phyloP scores from a whole-genome alignment of 2,888 invertebrate species.

The Morpho achilles region DNA sequence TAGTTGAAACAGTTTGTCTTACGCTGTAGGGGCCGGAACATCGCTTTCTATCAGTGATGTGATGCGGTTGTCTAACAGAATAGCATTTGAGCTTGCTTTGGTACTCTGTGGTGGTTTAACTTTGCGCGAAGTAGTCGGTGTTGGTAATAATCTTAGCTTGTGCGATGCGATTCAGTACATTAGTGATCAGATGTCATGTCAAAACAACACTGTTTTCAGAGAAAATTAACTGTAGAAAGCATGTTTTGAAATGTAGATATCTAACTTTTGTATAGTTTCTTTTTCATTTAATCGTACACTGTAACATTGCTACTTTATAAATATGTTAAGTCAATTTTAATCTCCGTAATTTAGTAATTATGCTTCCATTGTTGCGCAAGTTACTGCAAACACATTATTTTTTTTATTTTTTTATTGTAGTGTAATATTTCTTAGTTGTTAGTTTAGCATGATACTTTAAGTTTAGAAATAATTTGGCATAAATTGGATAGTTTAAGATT shows the following conservation, averaged over 20 bases:
- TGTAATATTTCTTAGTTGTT: not conserved
- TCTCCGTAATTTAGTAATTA: too few species aligned
- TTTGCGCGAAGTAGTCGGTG: constrained; percentile 49
- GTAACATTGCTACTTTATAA: not conserved
- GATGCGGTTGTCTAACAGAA: constrained; percentile 46
- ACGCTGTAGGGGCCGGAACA: constrained; percentile 47
- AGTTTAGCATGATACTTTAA: constrained; percentile 8
- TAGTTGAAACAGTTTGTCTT: constrained; percentile 66
- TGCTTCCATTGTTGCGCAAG: constrained; percentile 2
- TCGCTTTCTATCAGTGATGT: constrained; percentile 29
- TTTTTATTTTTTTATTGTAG: constrained; percentile 1
- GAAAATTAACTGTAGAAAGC: constrained; percentile 20
- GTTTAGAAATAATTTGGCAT: not conserved
- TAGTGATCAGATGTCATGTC: constrained; percentile 19
- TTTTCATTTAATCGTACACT: not conserved
- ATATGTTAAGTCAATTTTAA: too few species aligned
- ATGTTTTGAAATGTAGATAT: constrained; percentile 22
- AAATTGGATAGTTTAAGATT: too few species aligned
- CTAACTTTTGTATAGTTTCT: constrained; percentile 7
- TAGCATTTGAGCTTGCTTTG: constrained; percentile 70
- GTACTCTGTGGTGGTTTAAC: constrained; percentile 46
- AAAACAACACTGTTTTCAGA: constrained; percentile 13
- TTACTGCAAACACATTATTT: not conserved
- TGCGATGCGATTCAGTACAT: constrained; percentile 26
- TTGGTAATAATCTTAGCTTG: constrained; percentile 40